Conservation (phyloP, 1,140 invertebrate genomes). For the Drosophila sucinea region DNA sequence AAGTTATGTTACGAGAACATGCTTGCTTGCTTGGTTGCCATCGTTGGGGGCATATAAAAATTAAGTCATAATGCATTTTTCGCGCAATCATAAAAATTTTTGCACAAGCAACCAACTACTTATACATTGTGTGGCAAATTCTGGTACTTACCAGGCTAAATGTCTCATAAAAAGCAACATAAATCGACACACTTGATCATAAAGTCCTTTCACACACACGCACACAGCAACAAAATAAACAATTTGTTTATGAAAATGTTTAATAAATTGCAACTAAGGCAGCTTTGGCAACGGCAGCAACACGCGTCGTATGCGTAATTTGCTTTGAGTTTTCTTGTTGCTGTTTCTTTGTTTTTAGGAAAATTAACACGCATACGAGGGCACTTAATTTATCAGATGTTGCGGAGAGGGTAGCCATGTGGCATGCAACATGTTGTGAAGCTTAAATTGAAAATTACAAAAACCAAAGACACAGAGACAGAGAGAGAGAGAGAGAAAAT, state of each 20-base stretch:
- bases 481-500: not conserved
- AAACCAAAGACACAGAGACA: conserved; percentile 28
- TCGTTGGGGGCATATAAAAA: conserved; percentile 51
- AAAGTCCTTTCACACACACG: conserved; percentile 34
- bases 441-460: conserved; percentile 80
- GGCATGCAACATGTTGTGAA: conserved; percentile 75
- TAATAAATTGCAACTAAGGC: conserved; percentile 74
- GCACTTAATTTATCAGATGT: conserved; percentile 71
- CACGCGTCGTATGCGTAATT: conserved; percentile 69
- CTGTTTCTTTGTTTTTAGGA: conserved; percentile 16
- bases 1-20: conserved; percentile 54
- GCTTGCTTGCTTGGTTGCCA: conserved; percentile 17
- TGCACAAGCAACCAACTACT: conserved; percentile 17
- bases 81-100: conserved; percentile 49
- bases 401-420: conserved; percentile 35
- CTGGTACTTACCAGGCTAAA: conserved; percentile 12
- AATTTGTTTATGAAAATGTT: conserved; percentile 66
- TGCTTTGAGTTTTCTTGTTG: conserved; percentile 42
- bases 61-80: conserved; percentile 75
- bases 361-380: conserved; percentile 76
- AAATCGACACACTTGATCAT: conserved; percentile 71
- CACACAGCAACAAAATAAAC: conserved; percentile 68
- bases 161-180: conserved; percentile 64
- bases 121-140: conserved; percentile 50
- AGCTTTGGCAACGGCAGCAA: conserved; percentile 18